phyloP scores from a whole-genome alignment of 1,140 invertebrate species.

The Lepidurus packardi region DNA sequence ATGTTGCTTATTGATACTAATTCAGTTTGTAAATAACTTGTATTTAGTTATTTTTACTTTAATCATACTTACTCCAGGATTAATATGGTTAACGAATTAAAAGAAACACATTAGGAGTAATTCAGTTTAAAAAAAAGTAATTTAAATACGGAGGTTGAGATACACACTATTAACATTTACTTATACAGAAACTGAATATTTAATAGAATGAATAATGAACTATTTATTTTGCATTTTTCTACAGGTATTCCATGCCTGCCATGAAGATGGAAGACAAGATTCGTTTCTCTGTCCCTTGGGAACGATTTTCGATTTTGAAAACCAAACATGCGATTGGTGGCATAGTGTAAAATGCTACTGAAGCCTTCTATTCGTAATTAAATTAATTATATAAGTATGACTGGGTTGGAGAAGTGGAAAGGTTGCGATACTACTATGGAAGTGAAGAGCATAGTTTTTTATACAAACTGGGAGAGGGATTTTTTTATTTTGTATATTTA shows the following conservation, averaged over 20 bases:
- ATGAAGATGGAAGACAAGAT: slow-evolving; percentile 44
- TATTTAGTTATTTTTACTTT: too few relatives aligned
- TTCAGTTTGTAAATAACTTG: too few relatives aligned
- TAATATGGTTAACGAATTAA: too few relatives aligned
- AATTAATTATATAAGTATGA: not conserved
- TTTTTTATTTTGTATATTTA: too few relatives aligned
- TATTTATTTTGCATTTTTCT: too few relatives aligned
- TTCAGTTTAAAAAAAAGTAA: too few relatives aligned
- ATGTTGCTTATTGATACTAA: not conserved
- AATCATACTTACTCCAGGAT: too few relatives aligned
- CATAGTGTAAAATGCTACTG: slow-evolving; percentile 71
- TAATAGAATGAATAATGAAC: slow-evolving; percentile 29
- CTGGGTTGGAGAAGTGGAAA: not conserved
- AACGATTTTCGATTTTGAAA: slow-evolving; percentile 78
- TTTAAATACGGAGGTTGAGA: too few relatives aligned
- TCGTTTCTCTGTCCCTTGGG: slow-evolving; percentile 80
- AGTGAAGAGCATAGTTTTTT: not conserved
- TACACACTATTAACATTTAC: too few relatives aligned
- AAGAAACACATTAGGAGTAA: too few relatives aligned
- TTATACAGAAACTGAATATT: not conserved
- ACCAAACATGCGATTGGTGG: slow-evolving; percentile 88
- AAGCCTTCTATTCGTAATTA: not conserved
- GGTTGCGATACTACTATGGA: not conserved
- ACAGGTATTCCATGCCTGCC: slow-evolving; percentile 51
- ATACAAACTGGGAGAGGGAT: too few relatives aligned